Percentiles rank a stretch among this genome's conserved stretches.
These are phyloP conservation scores for Seira sanloemensis DNA, from an alignment of 2,888 invertebrate genomes.

Conservation along the genomic window DNA sequence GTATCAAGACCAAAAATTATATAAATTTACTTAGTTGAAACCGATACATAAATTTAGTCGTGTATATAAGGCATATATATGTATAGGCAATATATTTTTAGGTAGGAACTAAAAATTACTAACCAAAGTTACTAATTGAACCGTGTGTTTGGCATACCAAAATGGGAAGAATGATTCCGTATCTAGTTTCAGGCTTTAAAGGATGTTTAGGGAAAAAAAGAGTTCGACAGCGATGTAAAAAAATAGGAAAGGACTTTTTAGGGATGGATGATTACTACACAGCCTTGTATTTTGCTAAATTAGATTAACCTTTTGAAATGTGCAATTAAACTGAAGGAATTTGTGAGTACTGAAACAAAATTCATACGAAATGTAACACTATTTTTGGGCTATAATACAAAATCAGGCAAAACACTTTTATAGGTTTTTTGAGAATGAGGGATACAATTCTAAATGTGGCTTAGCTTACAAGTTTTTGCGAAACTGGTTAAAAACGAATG, in stretches of 20 bases:
- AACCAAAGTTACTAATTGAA: constrained; percentile 2
- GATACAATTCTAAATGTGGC: neutral
- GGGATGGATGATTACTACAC: neutral
- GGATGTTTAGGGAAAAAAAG: constrained; percentile 38
- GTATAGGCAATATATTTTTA: neutral
- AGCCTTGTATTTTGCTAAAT: neutral
- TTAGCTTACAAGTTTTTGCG: neutral
- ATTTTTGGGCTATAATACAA: neutral
- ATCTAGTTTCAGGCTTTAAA: constrained; percentile 42
- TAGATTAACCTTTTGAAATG: neutral
- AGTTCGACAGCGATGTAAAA: neutral
- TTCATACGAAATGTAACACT: neutral
- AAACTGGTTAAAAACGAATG: neutral
- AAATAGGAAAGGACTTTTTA: neutral
- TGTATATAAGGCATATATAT: constrained; percentile 25
- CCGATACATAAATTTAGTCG: constrained; percentile 26
- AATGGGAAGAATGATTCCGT: constrained; percentile 28
- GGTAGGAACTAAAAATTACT: neutral
- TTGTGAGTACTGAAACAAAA: neutral
- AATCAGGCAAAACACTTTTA: neutral
- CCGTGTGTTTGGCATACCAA: neutral
- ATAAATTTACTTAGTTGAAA: neutral
- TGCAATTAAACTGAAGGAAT: neutral
- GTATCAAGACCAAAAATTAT: constrained; percentile 46
- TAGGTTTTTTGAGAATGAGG: neutral